A percentile compares a stretch with the other conserved stretches of the same genome.
Evolutionary conservation across 2,113 vertebrate species (phyloP).

Genomic region (Albula goreensis): DNA sequence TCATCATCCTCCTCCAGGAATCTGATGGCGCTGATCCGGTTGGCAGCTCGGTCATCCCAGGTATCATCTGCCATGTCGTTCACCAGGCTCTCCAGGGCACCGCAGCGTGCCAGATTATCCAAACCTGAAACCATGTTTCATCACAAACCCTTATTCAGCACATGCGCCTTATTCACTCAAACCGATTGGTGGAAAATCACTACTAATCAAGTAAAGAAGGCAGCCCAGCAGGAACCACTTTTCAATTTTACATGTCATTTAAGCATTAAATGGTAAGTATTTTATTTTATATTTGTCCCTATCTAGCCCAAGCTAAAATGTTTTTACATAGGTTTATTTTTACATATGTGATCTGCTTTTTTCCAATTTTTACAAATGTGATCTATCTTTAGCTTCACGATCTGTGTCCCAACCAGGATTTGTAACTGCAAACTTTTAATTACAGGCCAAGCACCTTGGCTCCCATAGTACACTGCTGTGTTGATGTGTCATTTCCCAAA

Average conservation of each 20-base stretch:
- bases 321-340: too few species aligned
- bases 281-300: too few species aligned
- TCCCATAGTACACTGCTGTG: not conserved
- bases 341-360: too few species aligned
- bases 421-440: not conserved
- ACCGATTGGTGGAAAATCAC: not conserved
- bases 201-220: not conserved
- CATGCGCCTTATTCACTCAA: not conserved
- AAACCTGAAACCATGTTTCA: slow-evolving; percentile 47
- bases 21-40: slow-evolving; percentile 91
- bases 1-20: slow-evolving; percentile 90
- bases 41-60: slow-evolving; percentile 80
- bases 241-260: too few species aligned
- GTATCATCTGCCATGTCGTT: slow-evolving; percentile 83
- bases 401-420: not conserved
- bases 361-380: too few species aligned
- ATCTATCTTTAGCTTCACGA: not conserved
- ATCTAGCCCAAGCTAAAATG: too few species aligned
- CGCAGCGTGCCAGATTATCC: slow-evolving; percentile 89
- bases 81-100: slow-evolving; percentile 87
- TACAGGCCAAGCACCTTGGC: not conserved
- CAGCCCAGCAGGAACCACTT: too few species aligned
- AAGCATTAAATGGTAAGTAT: too few species aligned
- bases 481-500: not conserved
- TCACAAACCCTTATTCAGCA: not conserved